These are phyloP conservation scores for Dendroctonus ponderosae DNA, from an alignment of 1,140 invertebrate genomes.

Conservation along the genomic window DNA sequence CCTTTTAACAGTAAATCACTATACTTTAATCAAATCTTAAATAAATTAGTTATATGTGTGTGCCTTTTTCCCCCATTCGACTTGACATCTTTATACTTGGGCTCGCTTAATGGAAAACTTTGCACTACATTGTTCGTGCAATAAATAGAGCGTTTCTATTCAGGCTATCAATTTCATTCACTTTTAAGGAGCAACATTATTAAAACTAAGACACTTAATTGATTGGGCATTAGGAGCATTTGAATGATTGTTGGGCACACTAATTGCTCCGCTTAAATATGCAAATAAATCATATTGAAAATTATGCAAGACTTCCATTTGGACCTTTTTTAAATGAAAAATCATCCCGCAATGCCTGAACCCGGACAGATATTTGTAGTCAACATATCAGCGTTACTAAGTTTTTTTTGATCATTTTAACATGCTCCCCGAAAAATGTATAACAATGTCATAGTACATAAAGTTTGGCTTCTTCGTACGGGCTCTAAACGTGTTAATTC, in stretches of 20 bases:
- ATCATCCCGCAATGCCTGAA: too few relatives aligned
- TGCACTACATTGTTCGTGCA: not conserved
- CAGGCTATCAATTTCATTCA: too few relatives aligned
- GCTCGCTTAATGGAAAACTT: not conserved
- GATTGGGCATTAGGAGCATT: not conserved
- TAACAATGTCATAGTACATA: too few relatives aligned
- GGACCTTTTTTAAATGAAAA: too few relatives aligned
- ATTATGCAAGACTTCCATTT: too few relatives aligned
- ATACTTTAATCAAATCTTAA: constrained; percentile 28
- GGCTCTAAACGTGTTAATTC: too few relatives aligned
- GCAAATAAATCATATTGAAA: not conserved
- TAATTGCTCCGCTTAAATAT: not conserved
- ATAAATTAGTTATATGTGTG: constrained; percentile 20
- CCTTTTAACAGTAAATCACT: constrained; percentile 23
- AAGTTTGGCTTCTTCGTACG: too few relatives aligned
- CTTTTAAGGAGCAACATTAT: too few relatives aligned
- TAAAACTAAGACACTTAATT: not conserved
- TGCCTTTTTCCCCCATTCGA: constrained; percentile 9
- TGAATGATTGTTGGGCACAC: not conserved
- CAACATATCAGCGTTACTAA: too few relatives aligned
- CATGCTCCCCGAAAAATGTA: too few relatives aligned
- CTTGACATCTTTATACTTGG: not conserved
- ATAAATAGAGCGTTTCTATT: not conserved
- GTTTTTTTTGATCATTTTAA: too few relatives aligned
- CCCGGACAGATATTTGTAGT: too few relatives aligned